These are phyloP conservation scores for Lepilemur septentrionalis DNA, from an alignment of 2,797 vertebrate species.

Conservation along the genomic window DNA sequence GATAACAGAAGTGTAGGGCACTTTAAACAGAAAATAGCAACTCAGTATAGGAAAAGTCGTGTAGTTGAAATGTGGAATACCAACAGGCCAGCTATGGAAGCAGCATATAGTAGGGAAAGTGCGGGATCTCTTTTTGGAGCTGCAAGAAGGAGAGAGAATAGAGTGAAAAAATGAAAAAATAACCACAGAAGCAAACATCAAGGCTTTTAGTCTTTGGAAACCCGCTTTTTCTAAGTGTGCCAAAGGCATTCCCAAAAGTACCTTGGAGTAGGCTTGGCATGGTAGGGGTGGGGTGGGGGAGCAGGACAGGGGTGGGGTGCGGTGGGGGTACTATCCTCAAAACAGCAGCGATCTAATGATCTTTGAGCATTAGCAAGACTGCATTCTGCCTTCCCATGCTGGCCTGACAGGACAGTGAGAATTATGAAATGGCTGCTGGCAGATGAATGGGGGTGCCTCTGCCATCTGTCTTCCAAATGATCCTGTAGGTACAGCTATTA, in stretches of 20 bases:
- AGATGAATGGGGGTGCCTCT: conserved; percentile 78
- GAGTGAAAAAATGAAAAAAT: not conserved
- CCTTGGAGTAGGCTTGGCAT: not conserved
- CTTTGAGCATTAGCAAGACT: conserved; percentile 62
- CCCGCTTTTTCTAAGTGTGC: not conserved
- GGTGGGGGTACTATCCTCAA: not conserved
- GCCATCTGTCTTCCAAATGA: conserved; percentile 82
- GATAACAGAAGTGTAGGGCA: not conserved
- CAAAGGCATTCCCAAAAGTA: not conserved
- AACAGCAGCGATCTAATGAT: not conserved
- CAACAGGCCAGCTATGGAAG: not conserved
- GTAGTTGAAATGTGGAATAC: not conserved
- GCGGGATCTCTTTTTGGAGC: not conserved
- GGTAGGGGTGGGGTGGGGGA: not conserved
- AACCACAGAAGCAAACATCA: not conserved
- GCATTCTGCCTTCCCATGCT: conserved; percentile 38
- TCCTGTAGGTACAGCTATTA: conserved; percentile 82
- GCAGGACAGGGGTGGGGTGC: not conserved
- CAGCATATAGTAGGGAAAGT: not conserved
- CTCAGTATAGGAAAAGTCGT: conserved; percentile 1
- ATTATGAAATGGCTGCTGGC: conserved; percentile 64
- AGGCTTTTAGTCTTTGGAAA: not conserved
- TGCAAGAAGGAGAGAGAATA: not conserved
- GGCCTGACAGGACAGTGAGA: conserved; percentile 49
- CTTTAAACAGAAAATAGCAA: not conserved